Conservation (phyloP, 2,113 vertebrate species). For the Cryptomyrus ogoouensis region DNA sequence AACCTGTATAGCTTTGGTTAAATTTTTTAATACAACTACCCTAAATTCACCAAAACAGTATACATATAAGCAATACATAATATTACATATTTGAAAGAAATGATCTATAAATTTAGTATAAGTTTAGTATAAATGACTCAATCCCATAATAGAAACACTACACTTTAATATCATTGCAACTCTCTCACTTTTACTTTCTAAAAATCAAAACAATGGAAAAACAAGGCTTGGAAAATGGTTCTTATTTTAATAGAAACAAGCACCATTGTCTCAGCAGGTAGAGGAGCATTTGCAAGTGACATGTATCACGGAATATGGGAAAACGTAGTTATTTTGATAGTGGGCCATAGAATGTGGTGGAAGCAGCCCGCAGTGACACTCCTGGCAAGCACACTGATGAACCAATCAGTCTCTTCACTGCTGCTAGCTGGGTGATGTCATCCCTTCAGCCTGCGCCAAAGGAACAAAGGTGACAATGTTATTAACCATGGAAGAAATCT, state of each 20-base stretch:
- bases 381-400: constrained; percentile 53
- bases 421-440: constrained; percentile 58
- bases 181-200: neutral
- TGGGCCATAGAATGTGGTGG: neutral
- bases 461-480: constrained; percentile 25
- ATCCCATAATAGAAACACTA: neutral
- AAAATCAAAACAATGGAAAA: neutral
- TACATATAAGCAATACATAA: neutral
- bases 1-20: neutral
- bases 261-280: neutral
- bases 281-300: neutral
- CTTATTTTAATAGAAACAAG: neutral
- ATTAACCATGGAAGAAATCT: constrained; percentile 24
- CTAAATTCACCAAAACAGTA: neutral
- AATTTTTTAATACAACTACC: neutral
- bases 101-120: neutral
- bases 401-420: constrained; percentile 60
- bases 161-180: neutral
- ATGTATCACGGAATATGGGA: neutral
- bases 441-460: constrained; percentile 46
- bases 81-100: neutral
- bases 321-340: neutral
- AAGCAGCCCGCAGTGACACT: constrained; percentile 49
- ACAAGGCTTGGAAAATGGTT: neutral
- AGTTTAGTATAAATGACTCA: neutral